A percentile compares a stretch with the other conserved stretches of the same genome.
These are phyloP conservation scores for Taenioides sp. DNA, from an alignment of 2,797 vertebrate species.

Conservation along the genomic window DNA sequence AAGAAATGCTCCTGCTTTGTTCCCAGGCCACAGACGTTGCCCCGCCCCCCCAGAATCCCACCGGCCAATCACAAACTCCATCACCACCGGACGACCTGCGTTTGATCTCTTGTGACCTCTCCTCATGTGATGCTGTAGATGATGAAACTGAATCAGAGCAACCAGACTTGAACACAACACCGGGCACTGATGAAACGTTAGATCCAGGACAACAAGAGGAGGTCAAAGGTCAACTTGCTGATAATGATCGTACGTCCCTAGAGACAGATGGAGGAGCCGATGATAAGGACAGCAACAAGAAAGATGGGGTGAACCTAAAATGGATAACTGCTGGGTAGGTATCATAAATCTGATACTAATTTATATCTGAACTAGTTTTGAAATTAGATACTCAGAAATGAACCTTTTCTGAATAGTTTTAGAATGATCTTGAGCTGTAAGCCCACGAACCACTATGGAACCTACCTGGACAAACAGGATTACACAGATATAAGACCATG, in stretches of 20 bases:
- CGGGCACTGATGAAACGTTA: background rate
- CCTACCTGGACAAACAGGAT: too few species aligned
- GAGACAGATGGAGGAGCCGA: constrained; percentile 9
- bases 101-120: background rate
- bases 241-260: background rate
- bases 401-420: too few species aligned
- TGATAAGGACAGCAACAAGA: background rate
- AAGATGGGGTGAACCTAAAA: background rate
- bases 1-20: constrained; percentile 26
- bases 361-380: too few species aligned
- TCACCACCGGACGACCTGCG: constrained; percentile 1
- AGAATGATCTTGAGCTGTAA: too few species aligned
- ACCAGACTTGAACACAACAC: background rate
- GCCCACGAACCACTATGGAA: too few species aligned
- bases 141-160: background rate
- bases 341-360: too few species aligned
- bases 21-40: constrained; percentile 1
- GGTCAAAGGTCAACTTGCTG: constrained; percentile 16
- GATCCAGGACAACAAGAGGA: background rate
- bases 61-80: background rate
- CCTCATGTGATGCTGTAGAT: background rate
- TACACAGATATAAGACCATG: too few species aligned
- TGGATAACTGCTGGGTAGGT: background rate
- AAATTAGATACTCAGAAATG: too few species aligned
- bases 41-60: background rate